Conservation (phyloP, 2,888 invertebrate genomes). For the Tupiocoris notatus region DNA sequence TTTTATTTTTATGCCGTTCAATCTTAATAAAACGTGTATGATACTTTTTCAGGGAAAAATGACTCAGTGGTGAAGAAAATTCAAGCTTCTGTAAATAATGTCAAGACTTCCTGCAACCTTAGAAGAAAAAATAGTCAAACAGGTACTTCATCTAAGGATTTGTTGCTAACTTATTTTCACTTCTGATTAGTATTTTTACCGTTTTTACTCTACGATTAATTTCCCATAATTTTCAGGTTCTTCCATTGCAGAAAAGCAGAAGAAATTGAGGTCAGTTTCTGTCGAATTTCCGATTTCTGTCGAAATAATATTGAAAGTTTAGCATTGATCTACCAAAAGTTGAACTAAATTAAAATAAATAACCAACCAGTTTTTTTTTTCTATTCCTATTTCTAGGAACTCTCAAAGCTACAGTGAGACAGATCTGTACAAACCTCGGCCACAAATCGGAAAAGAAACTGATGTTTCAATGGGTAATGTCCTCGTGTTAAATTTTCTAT, state of each 20-base stretch:
- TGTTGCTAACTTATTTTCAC: too few relatives aligned
- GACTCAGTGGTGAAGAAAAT: background rate
- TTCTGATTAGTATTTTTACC: background rate
- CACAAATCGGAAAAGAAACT: constrained; percentile 16
- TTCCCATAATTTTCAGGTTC: background rate
- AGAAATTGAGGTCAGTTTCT: background rate
- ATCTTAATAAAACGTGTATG: too few relatives aligned
- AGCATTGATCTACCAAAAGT: too few relatives aligned
- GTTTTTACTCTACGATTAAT: background rate
- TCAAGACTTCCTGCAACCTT: background rate
- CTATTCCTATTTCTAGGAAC: constrained; percentile 11
- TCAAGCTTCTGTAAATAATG: background rate
- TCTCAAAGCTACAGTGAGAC: constrained; percentile 48
- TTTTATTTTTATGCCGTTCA: too few relatives aligned
- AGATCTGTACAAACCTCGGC: constrained; percentile 50
- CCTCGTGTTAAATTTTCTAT: too few relatives aligned
- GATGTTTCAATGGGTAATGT: background rate
- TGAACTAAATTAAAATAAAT: too few relatives aligned
- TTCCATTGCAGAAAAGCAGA: background rate
- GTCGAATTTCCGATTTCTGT: too few relatives aligned
- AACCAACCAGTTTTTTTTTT: too few relatives aligned
- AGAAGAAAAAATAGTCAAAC: background rate
- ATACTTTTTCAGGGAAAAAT: background rate
- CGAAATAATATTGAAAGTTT: too few relatives aligned
- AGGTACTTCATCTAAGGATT: too few relatives aligned